Evolutionary conservation across 2,113 vertebrate genomes (phyloP).

Genomic region (Oceanodroma tethys): DNA sequence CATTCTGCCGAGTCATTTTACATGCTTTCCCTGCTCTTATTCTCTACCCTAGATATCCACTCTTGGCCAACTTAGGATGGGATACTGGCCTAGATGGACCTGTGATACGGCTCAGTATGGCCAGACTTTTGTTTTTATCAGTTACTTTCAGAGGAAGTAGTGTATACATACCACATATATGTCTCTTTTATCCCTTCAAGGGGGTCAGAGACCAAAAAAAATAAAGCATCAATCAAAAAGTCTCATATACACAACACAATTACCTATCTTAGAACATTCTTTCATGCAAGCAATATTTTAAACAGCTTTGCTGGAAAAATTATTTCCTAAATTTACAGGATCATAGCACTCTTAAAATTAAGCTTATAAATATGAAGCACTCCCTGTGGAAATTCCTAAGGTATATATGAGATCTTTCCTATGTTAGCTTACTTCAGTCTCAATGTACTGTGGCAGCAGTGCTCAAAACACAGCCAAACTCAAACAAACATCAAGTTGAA

Average conservation of each 20-base stretch:
- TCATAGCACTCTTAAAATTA: not conserved
- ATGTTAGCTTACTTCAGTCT: not conserved
- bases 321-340: not conserved
- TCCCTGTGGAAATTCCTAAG: not conserved
- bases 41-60: not conserved
- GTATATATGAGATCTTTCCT: not conserved
- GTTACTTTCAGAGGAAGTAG: not conserved
- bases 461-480: constrained; percentile 16
- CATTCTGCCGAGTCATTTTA: not conserved
- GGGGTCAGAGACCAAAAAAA: not conserved
- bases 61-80: not conserved
- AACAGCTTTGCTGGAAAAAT: not conserved
- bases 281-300: not conserved
- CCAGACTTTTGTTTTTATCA: not conserved
- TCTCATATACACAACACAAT: not conserved
- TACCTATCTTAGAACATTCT: not conserved
- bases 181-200: not conserved
- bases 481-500: not conserved
- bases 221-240: not conserved
- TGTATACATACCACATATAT: not conserved
- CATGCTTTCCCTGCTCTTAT: not conserved
- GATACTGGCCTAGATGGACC: not conserved
- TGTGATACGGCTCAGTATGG: not conserved
- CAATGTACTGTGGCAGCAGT: not conserved
- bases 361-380: not conserved